Percentiles rank a stretch among this genome's conserved stretches.
These are phyloP conservation scores for Oopsacas minuta DNA, from an alignment of 37 sponge, comb jelly and placozoan genomes.

Conservation along the genomic window DNA sequence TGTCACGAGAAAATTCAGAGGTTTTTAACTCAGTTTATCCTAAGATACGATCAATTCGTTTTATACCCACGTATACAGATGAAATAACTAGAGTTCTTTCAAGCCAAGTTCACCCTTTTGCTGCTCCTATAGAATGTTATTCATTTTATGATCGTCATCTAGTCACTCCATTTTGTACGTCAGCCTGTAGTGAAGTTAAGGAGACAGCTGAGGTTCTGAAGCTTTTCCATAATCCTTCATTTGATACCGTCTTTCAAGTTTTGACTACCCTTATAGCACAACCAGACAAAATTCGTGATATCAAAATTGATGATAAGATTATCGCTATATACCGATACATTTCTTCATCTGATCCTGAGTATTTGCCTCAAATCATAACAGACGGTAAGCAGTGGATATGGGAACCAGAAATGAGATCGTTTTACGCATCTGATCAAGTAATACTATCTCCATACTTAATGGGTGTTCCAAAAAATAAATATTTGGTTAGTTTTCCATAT, in stretches of 20 bases:
- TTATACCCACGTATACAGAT: not conserved
- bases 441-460: not conserved
- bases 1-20: not conserved
- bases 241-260: not conserved
- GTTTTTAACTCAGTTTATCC: not conserved
- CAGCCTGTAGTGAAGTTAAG: not conserved
- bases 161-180: not conserved
- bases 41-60: not conserved
- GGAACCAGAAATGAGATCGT: not conserved
- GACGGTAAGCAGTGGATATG: not conserved
- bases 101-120: not conserved
- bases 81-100: not conserved
- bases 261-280: not conserved
- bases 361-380: not conserved
- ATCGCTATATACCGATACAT: not conserved
- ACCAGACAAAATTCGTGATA: not conserved
- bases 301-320: not conserved
- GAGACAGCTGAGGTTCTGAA: not conserved
- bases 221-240: not conserved
- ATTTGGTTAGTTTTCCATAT: constrained; percentile 11
- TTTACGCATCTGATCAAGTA: not conserved
- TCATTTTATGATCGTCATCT: not conserved
- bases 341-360: not conserved
- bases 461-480: not conserved
- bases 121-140: not conserved